Conservation (phyloP, 2,888 invertebrate genomes). For the Hirtodrosophila alboralis region DNA sequence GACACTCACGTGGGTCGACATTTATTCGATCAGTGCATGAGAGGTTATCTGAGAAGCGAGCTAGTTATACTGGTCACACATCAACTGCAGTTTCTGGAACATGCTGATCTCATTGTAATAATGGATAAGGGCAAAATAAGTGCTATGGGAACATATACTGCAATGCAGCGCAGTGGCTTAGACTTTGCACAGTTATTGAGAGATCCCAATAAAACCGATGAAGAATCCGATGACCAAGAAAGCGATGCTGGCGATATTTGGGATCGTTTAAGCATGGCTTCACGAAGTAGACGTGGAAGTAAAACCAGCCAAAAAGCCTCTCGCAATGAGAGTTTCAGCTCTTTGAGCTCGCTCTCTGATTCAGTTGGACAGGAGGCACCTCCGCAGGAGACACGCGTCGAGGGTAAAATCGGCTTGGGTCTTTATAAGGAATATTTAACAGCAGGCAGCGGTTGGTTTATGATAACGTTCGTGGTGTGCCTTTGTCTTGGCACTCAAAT, state of each 20-base stretch:
- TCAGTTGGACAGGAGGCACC: conserved; percentile 82
- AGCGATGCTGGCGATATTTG: conserved; percentile 48
- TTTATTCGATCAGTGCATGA: conserved; percentile 88
- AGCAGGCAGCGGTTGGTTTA: conserved; percentile 88
- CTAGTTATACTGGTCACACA: conserved; percentile 92
- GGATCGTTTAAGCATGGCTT: conserved; percentile 43
- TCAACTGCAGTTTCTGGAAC: conserved; percentile 91
- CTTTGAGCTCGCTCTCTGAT: conserved; percentile 85
- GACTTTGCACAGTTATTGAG: conserved; percentile 90
- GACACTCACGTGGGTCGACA: conserved; percentile 95
- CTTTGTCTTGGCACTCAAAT: conserved; percentile 89
- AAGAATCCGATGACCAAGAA: conserved; percentile 65
- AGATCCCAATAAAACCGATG: conserved; percentile 84
- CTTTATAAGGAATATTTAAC: conserved; percentile 89
- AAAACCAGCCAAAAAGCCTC: conserved; percentile 63
- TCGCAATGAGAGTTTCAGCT: conserved; percentile 78
- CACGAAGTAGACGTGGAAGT: conserved; percentile 62
- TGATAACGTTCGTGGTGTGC: conserved; percentile 86
- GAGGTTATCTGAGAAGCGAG: conserved; percentile 86
- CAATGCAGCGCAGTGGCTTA: conserved; percentile 89
- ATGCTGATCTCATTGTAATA: conserved; percentile 86
- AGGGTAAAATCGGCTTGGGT: conserved; percentile 86
- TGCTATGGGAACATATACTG: conserved; percentile 88
- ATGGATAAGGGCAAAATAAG: conserved; percentile 81
- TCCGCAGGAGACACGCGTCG: conserved; percentile 86